Base-by-base conservation (phyloP, 2,888 invertebrate genomes). In the Drosophila recens region DNA sequence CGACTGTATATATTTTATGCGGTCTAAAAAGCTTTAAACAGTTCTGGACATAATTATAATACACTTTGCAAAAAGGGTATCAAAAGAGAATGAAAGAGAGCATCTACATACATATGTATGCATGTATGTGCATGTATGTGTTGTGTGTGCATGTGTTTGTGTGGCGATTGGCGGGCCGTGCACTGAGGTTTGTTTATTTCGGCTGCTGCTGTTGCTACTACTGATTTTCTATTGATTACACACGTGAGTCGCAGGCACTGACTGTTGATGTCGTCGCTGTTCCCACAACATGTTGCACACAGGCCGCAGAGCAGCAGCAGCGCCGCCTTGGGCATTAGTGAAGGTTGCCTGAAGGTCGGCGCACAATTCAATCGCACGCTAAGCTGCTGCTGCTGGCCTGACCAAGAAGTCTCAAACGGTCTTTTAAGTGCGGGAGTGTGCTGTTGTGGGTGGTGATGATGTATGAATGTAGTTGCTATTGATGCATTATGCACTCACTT, bases 341-440 rank as follows among this genome's bases (percentile, higher is more conserved):
- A 91, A 92, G 92, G 91, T 92, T 91, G 91, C 83, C 65, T 92
- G 92, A 92, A 92, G 92, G 92, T 92, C 92, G 91, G 85, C 80
- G 62, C 72, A 49, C 49, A 67, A 67, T 62, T 56, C 66, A 46
- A 59, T 48, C 52, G 45, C 48, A 64, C 57, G 36, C 51, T 36
- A 40, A 42, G 51, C 27, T 38, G 38, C n/a, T 38, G 15, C 27
- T 38, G 38, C n/a, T 38, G 15, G 15, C 20, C 54, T 38, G 15
- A 3, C 33, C 54, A 43, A 56, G 33, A 20, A 8, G 53, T 45
- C 53, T 51, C 40, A 67, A 13, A 48, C 48, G 4, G 48, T 30
- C 43, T 52, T 46, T 1, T 2, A 57, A 51, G 59, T 57, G 59
- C 54, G 51, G 38, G 13, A 40, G 4, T 27, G 15, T 42, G 9